These are phyloP conservation scores for Otocyon megalotis DNA, from an alignment of 2,113 vertebrate genomes.

Conservation along the genomic window DNA sequence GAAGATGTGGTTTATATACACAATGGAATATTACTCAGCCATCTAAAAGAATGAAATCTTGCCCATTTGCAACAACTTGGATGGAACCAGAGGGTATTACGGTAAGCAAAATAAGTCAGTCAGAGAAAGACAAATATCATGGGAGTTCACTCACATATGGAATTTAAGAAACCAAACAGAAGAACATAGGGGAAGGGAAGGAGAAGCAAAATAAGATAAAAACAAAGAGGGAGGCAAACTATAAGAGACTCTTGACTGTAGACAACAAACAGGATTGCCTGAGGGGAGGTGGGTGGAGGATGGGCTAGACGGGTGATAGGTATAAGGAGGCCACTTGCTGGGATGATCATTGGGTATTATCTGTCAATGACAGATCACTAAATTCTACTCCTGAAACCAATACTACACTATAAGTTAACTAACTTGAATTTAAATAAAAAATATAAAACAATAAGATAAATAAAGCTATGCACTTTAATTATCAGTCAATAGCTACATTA, in stretches of 20 bases:
- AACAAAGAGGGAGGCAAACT: not conserved
- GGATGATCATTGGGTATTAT: not conserved
- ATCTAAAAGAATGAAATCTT: no score
- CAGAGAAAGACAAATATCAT: not conserved
- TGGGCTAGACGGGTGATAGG: not conserved
- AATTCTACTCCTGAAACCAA: not conserved
- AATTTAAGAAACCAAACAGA: not conserved
- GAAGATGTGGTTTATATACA: no score
- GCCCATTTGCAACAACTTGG: not conserved
- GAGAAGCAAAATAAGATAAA: not conserved
- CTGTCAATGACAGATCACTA: not conserved
- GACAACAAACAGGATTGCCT: no score
- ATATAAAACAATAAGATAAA: not conserved
- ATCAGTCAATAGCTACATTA: not conserved
- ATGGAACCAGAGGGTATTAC: not conserved
- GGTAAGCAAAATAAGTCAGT: not conserved
- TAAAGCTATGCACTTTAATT: not conserved
- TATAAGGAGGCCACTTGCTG: not conserved
- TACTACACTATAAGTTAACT: not conserved
- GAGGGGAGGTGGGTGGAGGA: no score
- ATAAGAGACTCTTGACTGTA: no score
- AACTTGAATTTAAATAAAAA: not conserved
- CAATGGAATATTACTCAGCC: no score
- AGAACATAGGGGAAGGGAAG: not conserved
- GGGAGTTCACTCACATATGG: not conserved